Base-by-base conservation (phyloP, 2,113 vertebrate genomes). In the Onychostoma macrolepis region DNA sequence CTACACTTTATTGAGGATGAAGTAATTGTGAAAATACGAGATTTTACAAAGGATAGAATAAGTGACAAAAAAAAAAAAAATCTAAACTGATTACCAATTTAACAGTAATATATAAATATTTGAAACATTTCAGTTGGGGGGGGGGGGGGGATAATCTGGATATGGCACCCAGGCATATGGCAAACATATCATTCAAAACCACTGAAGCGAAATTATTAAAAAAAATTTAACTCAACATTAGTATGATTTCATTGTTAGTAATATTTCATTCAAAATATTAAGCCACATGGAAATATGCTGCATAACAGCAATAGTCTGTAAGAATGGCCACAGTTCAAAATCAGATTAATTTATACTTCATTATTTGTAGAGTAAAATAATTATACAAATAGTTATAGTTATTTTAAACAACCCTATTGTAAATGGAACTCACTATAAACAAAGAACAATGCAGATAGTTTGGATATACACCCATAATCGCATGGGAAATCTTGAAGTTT, bases 381-480 rank as follows among this genome's bases (percentile, higher is more conserved):
- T 17, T 41, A 2, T 61, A 11, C 3, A 26, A 26, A 13, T 24
- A 53, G 4, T 50, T 50, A 50, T 50, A 33, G 13, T 69, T 69
- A 8, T 45, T 26, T 75, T 6, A 33, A 8, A 53, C 15, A 53
- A 26, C 5, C 24, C 2, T 17, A 6, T 78, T 53, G 43, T 50
- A 48, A 77, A 77, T 17, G 43, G 17, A 7, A 53, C 7, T 26
- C 38, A 45, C 24, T 75, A 13, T 24, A 82, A 13, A 67, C 67
- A 72, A 56, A 84, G 82, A 74, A 72, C 19, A 53, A 38, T 53
- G 45, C 33, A 17, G 45, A 33, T 84, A 15, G 3, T 74, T 74
- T 58, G 12, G 1, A 58, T 56, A n/a, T 58, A 84, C 72, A 56
- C 21, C 45, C 21, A 12, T 9, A 38, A 41, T 74, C 30, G 19